A percentile compares a stretch with the other conserved stretches of the same genome.
Evolutionary conservation across 2,113 vertebrate genomes (phyloP).

Genomic region (Anser brachyrhynchus): DNA sequence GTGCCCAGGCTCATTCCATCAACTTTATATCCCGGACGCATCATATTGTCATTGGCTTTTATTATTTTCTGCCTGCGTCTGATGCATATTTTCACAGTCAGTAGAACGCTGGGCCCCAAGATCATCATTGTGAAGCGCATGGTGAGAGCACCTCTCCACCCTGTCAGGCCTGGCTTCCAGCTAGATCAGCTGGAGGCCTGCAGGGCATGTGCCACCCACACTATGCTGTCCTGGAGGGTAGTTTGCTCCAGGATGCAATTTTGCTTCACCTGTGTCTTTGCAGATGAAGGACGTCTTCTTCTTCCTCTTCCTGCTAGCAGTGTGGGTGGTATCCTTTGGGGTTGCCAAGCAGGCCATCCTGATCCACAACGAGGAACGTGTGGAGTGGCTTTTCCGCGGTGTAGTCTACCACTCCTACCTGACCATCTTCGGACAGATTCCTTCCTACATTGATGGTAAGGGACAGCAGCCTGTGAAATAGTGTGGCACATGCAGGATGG

Average conservation of each 20-base stretch:
- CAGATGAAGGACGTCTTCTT: conserved; percentile 98
- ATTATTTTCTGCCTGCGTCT: conserved; percentile 94
- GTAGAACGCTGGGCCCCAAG: conserved; percentile 92
- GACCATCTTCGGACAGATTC: conserved; percentile 92
- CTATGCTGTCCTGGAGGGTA: rapidly evolving
- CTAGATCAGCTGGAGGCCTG: background rate
- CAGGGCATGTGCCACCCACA: rapidly evolving
- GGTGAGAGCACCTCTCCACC: conserved; percentile 76
- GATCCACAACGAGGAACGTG: conserved; percentile 89
- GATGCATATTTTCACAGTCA: conserved; percentile 97
- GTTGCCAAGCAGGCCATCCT: conserved; percentile 96
- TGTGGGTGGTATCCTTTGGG: conserved; percentile 96
- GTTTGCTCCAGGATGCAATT: background rate
- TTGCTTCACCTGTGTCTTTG: background rate
- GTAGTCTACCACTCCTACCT: conserved; percentile 94
- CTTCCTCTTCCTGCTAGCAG: conserved; percentile 95
- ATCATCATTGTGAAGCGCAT: conserved; percentile 96
- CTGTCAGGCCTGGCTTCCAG: background rate
- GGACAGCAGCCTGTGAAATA: rapidly evolving
- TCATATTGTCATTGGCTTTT: conserved; percentile 92
- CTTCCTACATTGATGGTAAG: conserved; percentile 87
- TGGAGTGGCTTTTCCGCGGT: conserved; percentile 92
- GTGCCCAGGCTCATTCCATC: conserved; percentile 77
- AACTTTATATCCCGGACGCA: conserved; percentile 86
- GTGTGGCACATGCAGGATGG: rapidly evolving